Evolutionary conservation across 1,140 invertebrate species (phyloP).

Genomic region (Drosophila guanche): DNA sequence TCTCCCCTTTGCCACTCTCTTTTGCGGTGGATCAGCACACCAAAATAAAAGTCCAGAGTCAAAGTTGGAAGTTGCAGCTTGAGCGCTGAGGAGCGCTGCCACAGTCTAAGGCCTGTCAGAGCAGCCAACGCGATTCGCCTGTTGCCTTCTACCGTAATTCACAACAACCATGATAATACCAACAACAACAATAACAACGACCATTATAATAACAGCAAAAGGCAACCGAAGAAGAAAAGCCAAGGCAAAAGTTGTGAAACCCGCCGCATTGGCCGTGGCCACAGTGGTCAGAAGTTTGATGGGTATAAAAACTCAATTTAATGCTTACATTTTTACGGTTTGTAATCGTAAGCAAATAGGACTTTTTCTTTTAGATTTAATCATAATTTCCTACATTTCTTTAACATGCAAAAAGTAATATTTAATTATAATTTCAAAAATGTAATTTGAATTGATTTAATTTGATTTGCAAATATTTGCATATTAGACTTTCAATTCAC

Average conservation of each 20-base stretch:
- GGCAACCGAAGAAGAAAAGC: conserved; percentile 47
- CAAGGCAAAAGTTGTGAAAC: conserved; percentile 71
- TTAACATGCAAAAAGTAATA: too few species aligned
- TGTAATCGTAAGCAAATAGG: too few species aligned
- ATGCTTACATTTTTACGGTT: too few species aligned
- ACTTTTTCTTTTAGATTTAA: too few species aligned
- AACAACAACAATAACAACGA: conserved; percentile 43
- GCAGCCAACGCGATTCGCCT: conserved; percentile 53
- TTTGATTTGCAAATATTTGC: too few species aligned
- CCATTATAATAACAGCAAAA: conserved; percentile 54
- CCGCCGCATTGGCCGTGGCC: conserved; percentile 23
- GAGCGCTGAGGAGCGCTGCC: conserved; percentile 25
- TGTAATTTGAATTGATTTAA: too few species aligned
- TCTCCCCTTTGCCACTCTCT: background rate
- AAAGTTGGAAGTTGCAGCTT: conserved; percentile 45
- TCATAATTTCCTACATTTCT: too few species aligned
- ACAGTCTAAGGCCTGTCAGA: conserved; percentile 30
- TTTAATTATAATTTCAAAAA: too few species aligned
- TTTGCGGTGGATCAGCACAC: conserved; percentile 51
- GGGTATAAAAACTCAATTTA: too few species aligned
- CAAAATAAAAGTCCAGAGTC: conserved; percentile 51
- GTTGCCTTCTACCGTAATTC: conserved; percentile 80
- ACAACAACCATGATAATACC: conserved; percentile 54
- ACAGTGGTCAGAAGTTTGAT: conserved; percentile 40
- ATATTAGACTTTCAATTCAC: too few species aligned